Conservation (phyloP, 2,888 invertebrate species). For the Pomacea canaliculata region DNA sequence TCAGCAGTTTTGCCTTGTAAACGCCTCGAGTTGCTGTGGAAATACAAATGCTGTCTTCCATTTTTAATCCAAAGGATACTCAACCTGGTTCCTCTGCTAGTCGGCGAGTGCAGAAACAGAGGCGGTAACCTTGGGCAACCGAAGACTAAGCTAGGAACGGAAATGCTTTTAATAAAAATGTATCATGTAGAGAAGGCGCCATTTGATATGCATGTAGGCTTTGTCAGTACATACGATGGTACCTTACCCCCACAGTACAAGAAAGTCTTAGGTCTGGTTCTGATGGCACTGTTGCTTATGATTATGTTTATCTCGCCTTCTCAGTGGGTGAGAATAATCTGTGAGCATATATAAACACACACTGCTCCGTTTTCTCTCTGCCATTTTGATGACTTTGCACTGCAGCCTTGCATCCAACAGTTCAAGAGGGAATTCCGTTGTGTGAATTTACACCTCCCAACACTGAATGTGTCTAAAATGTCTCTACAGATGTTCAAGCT, state of each 20-base stretch:
- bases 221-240: background rate
- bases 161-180: conserved; percentile 1
- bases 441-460: too few relatives aligned
- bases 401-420: too few relatives aligned
- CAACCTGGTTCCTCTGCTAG: background rate
- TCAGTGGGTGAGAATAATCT: too few relatives aligned
- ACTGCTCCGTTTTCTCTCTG: too few relatives aligned
- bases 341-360: too few relatives aligned
- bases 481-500: too few relatives aligned
- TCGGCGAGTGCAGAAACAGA: background rate
- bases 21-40: background rate
- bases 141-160: conserved; percentile 11
- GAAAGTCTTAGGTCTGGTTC: conserved; percentile 6
- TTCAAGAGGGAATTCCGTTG: too few relatives aligned
- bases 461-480: too few relatives aligned
- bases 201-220: background rate
- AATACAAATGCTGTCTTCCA: conserved; percentile 12
- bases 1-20: conserved; percentile 9
- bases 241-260: conserved; percentile 4
- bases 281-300: conserved; percentile 7
- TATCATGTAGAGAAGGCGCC: background rate
- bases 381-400: too few relatives aligned
- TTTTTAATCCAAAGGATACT: background rate
- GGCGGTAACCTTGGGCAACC: conserved; percentile 7
- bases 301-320: background rate